Percentiles rank a stretch among this genome's conserved stretches.
phyloP scores from a whole-genome alignment of 2,113 vertebrate species.

The Cyprinus carpio region DNA sequence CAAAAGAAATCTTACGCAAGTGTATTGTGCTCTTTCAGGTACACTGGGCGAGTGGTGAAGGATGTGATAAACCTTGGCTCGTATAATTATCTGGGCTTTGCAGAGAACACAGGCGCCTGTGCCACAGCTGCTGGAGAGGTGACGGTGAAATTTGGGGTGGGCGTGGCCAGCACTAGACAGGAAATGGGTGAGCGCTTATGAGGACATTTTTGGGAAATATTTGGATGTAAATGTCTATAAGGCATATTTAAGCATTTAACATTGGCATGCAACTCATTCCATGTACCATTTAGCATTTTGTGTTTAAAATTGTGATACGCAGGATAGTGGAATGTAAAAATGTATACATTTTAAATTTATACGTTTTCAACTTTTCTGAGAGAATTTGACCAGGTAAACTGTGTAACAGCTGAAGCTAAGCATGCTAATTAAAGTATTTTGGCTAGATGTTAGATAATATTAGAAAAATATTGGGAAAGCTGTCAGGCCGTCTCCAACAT shows the following conservation, averaged over 20 bases:
- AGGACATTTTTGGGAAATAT: background rate
- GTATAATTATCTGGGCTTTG: slow-evolving; percentile 97
- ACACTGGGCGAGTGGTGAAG: slow-evolving; percentile 85
- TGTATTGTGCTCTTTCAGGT: slow-evolving; percentile 69
- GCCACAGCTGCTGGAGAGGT: slow-evolving; percentile 80
- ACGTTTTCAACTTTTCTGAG: background rate
- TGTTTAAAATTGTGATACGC: too few relatives aligned
- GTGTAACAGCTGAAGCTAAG: background rate
- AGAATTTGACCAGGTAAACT: background rate
- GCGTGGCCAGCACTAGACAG: slow-evolving; percentile 90
- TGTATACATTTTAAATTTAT: too few relatives aligned
- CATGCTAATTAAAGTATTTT: background rate
- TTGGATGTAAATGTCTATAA: background rate
- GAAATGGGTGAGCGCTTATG: slow-evolving; percentile 81
- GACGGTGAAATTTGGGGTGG: slow-evolving; percentile 82
- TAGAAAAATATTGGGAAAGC: too few relatives aligned
- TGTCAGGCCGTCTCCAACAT: background rate
- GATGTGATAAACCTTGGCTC: slow-evolving; percentile 94
- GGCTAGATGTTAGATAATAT: background rate
- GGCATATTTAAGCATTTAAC: background rate
- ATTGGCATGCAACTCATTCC: background rate
- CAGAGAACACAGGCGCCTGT: slow-evolving; percentile 82
- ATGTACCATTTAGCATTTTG: background rate
- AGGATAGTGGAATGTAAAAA: too few relatives aligned
- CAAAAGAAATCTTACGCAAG: background rate